Conservation (phyloP, 2,888 invertebrate genomes). For the Argyresthia goedartella region DNA sequence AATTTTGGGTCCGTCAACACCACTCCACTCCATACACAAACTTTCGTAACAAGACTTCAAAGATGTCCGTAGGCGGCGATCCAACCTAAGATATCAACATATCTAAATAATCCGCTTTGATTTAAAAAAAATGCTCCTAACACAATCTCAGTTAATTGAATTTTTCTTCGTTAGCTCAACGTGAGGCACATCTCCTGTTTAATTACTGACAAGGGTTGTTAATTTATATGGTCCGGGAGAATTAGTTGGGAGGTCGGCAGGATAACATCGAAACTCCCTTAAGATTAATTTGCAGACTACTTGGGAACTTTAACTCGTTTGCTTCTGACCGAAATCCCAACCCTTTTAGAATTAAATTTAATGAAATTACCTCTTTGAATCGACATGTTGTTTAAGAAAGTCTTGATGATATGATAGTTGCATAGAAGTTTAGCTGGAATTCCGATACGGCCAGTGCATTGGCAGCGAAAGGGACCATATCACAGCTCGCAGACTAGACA, state of each 20-base stretch:
- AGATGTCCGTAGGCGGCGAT: neutral
- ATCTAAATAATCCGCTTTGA: neutral
- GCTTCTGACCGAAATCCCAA: conserved; percentile 57
- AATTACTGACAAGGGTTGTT: conserved; percentile 62
- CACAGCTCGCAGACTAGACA: neutral
- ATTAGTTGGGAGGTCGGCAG: conserved; percentile 48
- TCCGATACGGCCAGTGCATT: neutral
- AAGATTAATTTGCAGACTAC: conserved; percentile 67
- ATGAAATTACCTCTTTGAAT: conserved; percentile 62
- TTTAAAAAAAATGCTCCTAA: too few species aligned
- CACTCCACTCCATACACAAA: neutral
- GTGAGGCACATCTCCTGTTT: conserved; percentile 57
- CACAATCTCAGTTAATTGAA: conserved; percentile 42
- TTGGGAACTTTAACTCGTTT: conserved; percentile 66
- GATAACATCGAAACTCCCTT: conserved; percentile 66
- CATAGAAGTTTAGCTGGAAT: too few species aligned
- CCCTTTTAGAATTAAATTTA: conserved; percentile 50
- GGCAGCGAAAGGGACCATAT: neutral
- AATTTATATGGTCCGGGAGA: conserved; percentile 61
- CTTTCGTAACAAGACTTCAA: neutral
- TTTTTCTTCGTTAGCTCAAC: conserved; percentile 58
- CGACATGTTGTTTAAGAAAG: conserved; percentile 35
- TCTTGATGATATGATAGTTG: neutral
- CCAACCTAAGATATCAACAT: neutral
- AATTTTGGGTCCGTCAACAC: neutral